phyloP scores from a whole-genome alignment of 2,113 vertebrate species.

The Chrysochloris asiatica region DNA sequence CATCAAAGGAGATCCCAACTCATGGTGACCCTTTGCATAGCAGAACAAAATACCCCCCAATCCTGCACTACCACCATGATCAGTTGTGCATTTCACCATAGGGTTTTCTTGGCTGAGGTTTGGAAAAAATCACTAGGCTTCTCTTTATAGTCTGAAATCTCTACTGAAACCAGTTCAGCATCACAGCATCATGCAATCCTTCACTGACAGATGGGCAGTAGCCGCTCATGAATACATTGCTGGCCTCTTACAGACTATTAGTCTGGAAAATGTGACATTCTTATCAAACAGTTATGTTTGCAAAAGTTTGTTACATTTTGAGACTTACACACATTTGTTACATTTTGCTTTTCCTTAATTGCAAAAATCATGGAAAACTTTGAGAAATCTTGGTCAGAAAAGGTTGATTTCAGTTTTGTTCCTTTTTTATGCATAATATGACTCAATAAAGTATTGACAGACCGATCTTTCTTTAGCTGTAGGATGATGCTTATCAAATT shows the following conservation, averaged over 20 bases:
- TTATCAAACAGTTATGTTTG: background rate
- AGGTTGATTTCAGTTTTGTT: background rate
- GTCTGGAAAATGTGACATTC: background rate
- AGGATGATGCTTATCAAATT: slow-evolving; percentile 5
- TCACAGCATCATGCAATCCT: no score
- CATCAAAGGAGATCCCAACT: background rate
- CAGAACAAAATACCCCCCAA: no score
- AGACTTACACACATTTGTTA: background rate
- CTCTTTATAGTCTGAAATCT: no score
- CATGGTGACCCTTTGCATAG: no score
- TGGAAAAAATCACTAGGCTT: no score
- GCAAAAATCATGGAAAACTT: background rate
- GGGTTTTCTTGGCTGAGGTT: no score
- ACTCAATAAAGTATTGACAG: background rate
- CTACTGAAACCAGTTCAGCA: no score
- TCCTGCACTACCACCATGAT: background rate
- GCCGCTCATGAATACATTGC: background rate
- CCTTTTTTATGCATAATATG: background rate
- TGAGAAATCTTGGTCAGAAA: background rate
- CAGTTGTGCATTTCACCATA: background rate
- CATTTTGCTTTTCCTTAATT: slow-evolving; percentile 25
- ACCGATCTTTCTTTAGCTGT: background rate
- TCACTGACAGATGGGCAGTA: no score
- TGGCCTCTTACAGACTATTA: background rate
- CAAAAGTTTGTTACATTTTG: background rate